These are phyloP conservation scores for Salvelinus sp. DNA, from an alignment of 2,113 vertebrate species.

Conservation along the genomic window DNA sequence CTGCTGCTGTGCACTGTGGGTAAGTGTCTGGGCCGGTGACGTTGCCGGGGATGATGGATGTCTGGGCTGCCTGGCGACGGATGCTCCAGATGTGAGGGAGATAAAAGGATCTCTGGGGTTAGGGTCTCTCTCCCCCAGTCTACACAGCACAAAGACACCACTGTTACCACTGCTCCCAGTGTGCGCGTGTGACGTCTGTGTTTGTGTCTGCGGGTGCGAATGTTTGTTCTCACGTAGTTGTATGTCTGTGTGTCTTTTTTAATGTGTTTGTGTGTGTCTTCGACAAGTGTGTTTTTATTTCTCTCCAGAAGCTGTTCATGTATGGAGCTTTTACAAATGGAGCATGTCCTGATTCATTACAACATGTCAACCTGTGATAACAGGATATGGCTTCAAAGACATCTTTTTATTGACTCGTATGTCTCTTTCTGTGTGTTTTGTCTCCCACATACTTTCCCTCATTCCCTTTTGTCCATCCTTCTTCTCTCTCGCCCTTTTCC, in stretches of 20 bases:
- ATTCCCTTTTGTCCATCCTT: not conserved
- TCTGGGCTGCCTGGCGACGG: conserved; percentile 48
- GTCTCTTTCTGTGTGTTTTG: not conserved
- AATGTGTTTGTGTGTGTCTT: not conserved
- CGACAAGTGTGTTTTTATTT: conserved; percentile 4
- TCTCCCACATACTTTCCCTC: not conserved
- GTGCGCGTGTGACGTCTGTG: not conserved
- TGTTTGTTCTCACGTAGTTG: not conserved
- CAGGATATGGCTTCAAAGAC: conserved; percentile 20
- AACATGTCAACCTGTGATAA: conserved; percentile 24
- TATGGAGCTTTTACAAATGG: conserved; percentile 8
- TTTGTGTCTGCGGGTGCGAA: not conserved
- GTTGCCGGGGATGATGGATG: conserved; percentile 42
- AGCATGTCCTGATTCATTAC: conserved; percentile 8
- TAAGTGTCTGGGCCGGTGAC: conserved; percentile 65
- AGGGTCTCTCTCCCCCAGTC: conserved; percentile 43
- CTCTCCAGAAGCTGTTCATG: not conserved
- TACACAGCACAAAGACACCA: conserved; percentile 55
- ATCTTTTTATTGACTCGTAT: not conserved
- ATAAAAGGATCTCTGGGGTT: conserved; percentile 61
- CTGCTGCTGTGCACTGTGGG: conserved; percentile 92
- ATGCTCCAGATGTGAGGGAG: conserved; percentile 68
- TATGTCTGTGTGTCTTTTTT: not conserved
- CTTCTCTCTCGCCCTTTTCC: not conserved
- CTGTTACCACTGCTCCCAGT: conserved; percentile 39